phyloP scores from a whole-genome alignment of 2,888 invertebrate genomes.

The Galerucella pusilla region DNA sequence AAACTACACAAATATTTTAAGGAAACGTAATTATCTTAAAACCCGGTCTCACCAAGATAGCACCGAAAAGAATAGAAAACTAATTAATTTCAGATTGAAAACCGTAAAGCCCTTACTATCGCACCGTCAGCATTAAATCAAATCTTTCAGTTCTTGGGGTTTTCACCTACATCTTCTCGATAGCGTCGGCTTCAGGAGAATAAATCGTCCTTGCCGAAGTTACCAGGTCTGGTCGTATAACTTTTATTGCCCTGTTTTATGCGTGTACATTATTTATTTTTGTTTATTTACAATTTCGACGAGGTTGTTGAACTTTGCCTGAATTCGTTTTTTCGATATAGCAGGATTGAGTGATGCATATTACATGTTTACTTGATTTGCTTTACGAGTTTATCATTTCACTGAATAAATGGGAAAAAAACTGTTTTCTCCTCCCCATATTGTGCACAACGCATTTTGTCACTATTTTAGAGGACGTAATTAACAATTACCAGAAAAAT shows the following conservation, averaged over 20 bases:
- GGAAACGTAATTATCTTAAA: constrained; percentile 33
- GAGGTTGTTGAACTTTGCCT: constrained; percentile 1
- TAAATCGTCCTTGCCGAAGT: constrained; percentile 49
- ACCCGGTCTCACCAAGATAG: constrained; percentile 28
- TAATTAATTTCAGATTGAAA: constrained; percentile 50
- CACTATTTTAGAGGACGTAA: too few relatives aligned
- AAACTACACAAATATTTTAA: constrained; percentile 32
- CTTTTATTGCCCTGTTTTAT: constrained; percentile 11
- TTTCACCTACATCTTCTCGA: constrained; percentile 51
- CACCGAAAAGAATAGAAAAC: constrained; percentile 47
- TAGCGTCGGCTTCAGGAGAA: constrained; percentile 50
- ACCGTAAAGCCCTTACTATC: constrained; percentile 37
- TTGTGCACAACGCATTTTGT: too few relatives aligned
- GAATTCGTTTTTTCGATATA: background rate
- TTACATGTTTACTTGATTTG: too few relatives aligned
- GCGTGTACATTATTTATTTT: constrained; percentile 10
- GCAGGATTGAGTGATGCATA: background rate
- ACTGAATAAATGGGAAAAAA: too few relatives aligned
- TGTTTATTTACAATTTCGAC: constrained; percentile 7
- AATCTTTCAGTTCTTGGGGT: constrained; percentile 49
- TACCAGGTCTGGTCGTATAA: constrained; percentile 26
- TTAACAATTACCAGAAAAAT: too few relatives aligned
- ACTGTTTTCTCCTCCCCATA: too few relatives aligned
- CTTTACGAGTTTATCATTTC: too few relatives aligned
- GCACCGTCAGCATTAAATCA: constrained; percentile 48